Base-by-base conservation (phyloP, 2,888 invertebrate genomes). In the Apotomis capreana region DNA sequence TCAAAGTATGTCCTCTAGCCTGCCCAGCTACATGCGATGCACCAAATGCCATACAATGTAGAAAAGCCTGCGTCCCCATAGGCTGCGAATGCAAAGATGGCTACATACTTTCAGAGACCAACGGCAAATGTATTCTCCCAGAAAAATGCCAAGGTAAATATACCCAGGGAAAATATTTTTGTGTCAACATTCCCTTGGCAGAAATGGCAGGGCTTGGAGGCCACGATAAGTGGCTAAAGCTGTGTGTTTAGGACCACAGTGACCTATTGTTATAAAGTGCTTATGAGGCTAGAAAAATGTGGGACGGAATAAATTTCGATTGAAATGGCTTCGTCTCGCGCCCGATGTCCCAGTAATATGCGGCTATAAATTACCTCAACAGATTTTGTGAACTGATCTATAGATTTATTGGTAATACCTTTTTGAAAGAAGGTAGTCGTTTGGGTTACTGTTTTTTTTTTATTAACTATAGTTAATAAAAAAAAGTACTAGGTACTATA, bases 101-200 rank as follows among this genome's bases (percentile, higher is more conserved):
- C 3, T 86, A 78, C 54, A 73, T 83, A 65, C 61, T 80, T 6
- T 74, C 76, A 55, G 54, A 79, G 9, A 76, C 73, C 4, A 70
- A 73, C 46, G 81, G 79, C 4, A 71, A 78, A 44, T 86, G 86
- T 73, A 79, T 85, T 40, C 46, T 69, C 26, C 75, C 81, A 12
- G 74, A 81, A 4, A 75, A 83, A 5, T 86, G 86, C 75, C 78
- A 80, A 77, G 79, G 89, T 89, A 80, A 79, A 67, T 58, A 58
- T 57, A n/a, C 51, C 44, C 52, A 40, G 37, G 40, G 57, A 57
- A 70, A 70, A 70, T 70, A 65, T 65, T 59, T 65, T 54, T 54
- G 60, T 46, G 70, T 70, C 64, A 64, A 65, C 65, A 70, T 58
- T 52, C 58, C 59, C 62, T 44, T 70, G 52, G 52, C 52, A 58